Conservation (phyloP, 2,888 invertebrate genomes). For the Stenichneumon culpator region DNA sequence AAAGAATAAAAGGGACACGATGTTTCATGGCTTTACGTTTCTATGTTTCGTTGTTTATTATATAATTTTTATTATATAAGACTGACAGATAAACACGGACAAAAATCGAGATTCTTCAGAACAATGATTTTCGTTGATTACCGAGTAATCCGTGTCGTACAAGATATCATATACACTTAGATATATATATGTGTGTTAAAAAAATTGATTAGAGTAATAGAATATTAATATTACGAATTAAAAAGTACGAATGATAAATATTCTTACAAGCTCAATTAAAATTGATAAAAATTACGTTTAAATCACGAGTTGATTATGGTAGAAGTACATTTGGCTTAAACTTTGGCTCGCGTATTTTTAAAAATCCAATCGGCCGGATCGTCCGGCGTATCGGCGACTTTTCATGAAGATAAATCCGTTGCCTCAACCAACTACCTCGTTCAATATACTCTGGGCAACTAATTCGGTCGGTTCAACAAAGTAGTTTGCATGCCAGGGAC, state of each 20-base stretch:
- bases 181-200: neutral
- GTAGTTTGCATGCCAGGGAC: too few species aligned
- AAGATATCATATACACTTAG: neutral
- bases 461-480: too few species aligned
- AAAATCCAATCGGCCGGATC: slow-evolving; percentile 7
- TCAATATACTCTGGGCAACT: neutral
- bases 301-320: neutral
- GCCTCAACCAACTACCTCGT: neutral
- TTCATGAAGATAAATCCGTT: neutral
- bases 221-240: neutral
- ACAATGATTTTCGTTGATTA: neutral
- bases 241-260: slow-evolving; percentile 1
- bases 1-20: slow-evolving; percentile 8
- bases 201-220: neutral
- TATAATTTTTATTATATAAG: neutral
- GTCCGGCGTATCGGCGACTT: slow-evolving; percentile 10
- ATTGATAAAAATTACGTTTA: neutral
- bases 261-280: neutral
- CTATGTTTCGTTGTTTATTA: neutral
- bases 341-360: neutral
- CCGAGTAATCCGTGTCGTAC: too few species aligned
- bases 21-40: neutral
- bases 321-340: slow-evolving; percentile 1
- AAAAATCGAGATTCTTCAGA: neutral
- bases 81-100: neutral